Conservation (phyloP, 2,888 invertebrate species). For the Lithophane ornitopus region DNA sequence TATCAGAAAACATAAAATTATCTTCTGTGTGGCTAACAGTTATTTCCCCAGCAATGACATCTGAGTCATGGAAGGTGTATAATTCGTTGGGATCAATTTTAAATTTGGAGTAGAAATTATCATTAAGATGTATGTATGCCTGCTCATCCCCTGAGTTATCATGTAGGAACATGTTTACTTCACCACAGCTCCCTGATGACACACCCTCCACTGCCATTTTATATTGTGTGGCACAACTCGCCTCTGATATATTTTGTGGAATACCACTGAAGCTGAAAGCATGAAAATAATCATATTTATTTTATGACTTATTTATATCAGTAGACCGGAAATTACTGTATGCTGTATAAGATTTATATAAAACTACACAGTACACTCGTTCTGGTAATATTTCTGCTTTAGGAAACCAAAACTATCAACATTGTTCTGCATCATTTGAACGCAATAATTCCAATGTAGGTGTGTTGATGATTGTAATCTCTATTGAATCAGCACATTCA, state of each 20-base stretch:
- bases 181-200: constrained; percentile 82
- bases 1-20: constrained; percentile 82
- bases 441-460: too few relatives aligned
- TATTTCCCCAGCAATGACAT: constrained; percentile 87
- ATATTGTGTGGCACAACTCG: constrained; percentile 88
- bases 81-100: constrained; percentile 89
- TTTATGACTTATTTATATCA: neutral
- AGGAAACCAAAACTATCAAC: neutral
- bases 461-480: too few relatives aligned
- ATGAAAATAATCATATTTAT: constrained; percentile 10
- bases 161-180: constrained; percentile 86
- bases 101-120: constrained; percentile 88
- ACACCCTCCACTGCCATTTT: constrained; percentile 88
- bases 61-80: constrained; percentile 89
- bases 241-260: constrained; percentile 89
- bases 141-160: constrained; percentile 87
- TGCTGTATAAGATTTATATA: neutral
- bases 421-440: neutral
- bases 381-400: neutral
- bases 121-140: constrained; percentile 85
- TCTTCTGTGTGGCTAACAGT: constrained; percentile 89
- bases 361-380: neutral
- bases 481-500: neutral
- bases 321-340: neutral
- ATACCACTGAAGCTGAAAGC: constrained; percentile 86